Conservation (phyloP, 1,140 invertebrate genomes). For the Drosophila tropicalis region DNA sequence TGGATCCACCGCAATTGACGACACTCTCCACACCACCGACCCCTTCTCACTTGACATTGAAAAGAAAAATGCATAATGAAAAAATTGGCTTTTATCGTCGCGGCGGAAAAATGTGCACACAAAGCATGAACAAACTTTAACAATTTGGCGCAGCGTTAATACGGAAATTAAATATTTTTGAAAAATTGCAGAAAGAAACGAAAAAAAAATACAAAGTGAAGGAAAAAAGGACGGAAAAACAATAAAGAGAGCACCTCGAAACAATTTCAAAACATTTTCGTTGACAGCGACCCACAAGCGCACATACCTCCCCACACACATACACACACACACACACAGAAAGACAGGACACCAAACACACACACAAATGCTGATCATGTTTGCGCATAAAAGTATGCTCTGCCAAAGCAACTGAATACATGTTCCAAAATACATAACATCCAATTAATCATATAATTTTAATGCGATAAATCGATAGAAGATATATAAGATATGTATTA, state of each 20-base stretch:
- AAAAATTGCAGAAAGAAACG: conserved; percentile 38
- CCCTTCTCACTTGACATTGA: conserved; percentile 80
- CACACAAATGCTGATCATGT: conserved; percentile 48
- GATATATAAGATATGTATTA: no score
- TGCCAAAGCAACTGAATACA: conserved; percentile 25
- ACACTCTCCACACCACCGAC: not conserved
- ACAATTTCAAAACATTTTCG: conserved; percentile 78
- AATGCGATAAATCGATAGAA: no score
- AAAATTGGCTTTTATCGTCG: conserved; percentile 27
- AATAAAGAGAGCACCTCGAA: conserved; percentile 38
- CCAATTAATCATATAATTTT: not conserved
- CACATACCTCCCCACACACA: conserved; percentile 29
- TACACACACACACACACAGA: not conserved
- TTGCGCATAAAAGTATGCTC: conserved; percentile 68
- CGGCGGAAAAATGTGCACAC: conserved; percentile 14
- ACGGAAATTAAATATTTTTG: conserved; percentile 78
- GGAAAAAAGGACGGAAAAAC: not conserved
- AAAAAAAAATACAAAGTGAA: not conserved
- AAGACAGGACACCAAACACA: not conserved
- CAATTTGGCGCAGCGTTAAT: conserved; percentile 71
- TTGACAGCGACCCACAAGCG: conserved; percentile 59
- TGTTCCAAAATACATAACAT: conserved; percentile 12
- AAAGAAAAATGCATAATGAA: conserved; percentile 75
- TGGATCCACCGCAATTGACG: conserved; percentile 54
- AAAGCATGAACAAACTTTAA: conserved; percentile 20